Percentiles rank a stretch among this genome's conserved stretches.
Conservation (phyloP, 2,797 vertebrate genomes). For the Pangasius djambal region DNA sequence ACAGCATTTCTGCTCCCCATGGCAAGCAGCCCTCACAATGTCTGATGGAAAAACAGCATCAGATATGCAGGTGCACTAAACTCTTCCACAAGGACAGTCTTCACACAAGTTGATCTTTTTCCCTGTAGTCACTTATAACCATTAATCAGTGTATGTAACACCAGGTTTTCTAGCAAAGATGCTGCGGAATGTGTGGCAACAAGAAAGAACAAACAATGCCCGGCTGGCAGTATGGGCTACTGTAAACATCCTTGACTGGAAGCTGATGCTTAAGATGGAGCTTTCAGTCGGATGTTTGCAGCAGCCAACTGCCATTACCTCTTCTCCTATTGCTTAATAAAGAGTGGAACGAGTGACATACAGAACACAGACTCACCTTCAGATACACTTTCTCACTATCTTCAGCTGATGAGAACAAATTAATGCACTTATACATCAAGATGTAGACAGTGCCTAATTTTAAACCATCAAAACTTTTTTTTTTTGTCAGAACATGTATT, state of each 20-base stretch:
- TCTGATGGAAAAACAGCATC: slow-evolving; percentile 37
- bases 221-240: slow-evolving; percentile 90
- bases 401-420: neutral
- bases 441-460: neutral
- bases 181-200: neutral
- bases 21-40: slow-evolving; percentile 36
- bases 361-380: neutral
- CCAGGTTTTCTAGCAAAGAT: neutral
- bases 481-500: neutral
- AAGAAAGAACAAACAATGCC: neutral
- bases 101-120: neutral
- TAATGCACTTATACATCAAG: neutral
- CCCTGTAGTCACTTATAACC: neutral
- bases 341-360: neutral
- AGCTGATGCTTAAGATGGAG: slow-evolving; percentile 88
- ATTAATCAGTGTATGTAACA: neutral
- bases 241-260: slow-evolving; percentile 99
- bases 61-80: slow-evolving; percentile 33
- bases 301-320: slow-evolving; percentile 93
- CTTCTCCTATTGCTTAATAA: slow-evolving; percentile 57
- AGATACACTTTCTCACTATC: neutral
- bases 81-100: slow-evolving; percentile 9
- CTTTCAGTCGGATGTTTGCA: slow-evolving; percentile 99
- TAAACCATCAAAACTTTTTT: neutral
- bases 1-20: slow-evolving; percentile 42